Conservation (phyloP, 2,888 invertebrate genomes). For the Caenorhabditis parvicauda region DNA sequence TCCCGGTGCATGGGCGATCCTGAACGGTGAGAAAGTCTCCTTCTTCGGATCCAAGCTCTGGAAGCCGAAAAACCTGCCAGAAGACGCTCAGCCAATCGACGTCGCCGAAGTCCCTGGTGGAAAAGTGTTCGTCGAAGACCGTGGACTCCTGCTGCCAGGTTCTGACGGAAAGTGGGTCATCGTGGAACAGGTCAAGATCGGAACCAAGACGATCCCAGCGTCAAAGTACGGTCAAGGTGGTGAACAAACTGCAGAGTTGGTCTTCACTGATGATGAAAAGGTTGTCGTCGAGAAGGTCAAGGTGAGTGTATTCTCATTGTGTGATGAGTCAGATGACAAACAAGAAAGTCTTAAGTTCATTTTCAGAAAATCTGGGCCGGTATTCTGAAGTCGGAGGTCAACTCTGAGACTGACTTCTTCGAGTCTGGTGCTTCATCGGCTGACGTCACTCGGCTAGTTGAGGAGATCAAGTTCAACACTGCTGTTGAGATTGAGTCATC, state of each 20-base stretch:
- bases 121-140: constrained; percentile 47
- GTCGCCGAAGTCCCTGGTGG: constrained; percentile 34
- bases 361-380: constrained; percentile 76
- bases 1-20: constrained; percentile 80
- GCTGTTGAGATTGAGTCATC: constrained; percentile 80
- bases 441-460: constrained; percentile 89
- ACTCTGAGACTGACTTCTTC: constrained; percentile 83
- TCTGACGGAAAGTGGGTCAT: constrained; percentile 80
- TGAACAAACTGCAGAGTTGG: constrained; percentile 67
- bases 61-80: constrained; percentile 67
- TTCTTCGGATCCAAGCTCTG: constrained; percentile 81
- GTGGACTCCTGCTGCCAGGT: constrained; percentile 79
- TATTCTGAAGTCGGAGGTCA: constrained; percentile 74
- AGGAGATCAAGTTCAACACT: constrained; percentile 72
- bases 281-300: constrained; percentile 70
- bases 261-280: constrained; percentile 76
- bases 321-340: background rate
- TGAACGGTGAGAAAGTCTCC: constrained; percentile 70
- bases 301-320: constrained; percentile 42
- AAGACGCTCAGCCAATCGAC: constrained; percentile 66
- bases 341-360: background rate
- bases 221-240: constrained; percentile 73
- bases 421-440: constrained; percentile 92
- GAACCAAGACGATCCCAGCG: constrained; percentile 73
- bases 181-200: constrained; percentile 76